phyloP scores from a whole-genome alignment of 2,113 vertebrate species.

The Balaeniceps rex region DNA sequence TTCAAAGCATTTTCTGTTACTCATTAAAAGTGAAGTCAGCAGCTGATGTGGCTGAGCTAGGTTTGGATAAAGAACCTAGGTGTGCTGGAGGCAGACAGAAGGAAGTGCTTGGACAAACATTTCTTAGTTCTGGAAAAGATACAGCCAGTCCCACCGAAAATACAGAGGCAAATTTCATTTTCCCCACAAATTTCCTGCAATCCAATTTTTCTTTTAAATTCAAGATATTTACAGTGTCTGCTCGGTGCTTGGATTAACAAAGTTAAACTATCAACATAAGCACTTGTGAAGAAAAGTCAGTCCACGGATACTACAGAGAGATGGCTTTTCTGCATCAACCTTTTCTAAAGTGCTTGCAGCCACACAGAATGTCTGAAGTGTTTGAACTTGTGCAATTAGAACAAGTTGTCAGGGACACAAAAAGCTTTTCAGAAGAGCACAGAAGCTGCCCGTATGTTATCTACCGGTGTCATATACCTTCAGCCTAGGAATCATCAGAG shows the following conservation, averaged over 20 bases:
- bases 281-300: constrained; percentile 42
- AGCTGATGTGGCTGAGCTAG: background rate
- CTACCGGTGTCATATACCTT: constrained; percentile 65
- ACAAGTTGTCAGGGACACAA: constrained; percentile 73
- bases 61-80: constrained; percentile 26
- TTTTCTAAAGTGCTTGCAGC: constrained; percentile 60
- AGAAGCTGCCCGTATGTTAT: constrained; percentile 62
- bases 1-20: constrained; percentile 49
- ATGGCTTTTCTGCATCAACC: constrained; percentile 60
- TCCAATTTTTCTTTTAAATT: background rate
- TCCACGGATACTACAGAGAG: constrained; percentile 1
- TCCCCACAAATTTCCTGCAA: background rate
- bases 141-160: background rate
- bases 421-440: constrained; percentile 69
- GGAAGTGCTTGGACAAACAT: constrained; percentile 28
- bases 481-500: constrained; percentile 64
- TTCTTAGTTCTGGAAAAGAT: background rate
- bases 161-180: background rate
- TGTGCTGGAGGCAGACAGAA: constrained; percentile 5
- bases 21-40: constrained; percentile 45
- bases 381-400: constrained; percentile 74
- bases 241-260: background rate
- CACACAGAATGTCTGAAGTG: constrained; percentile 61
- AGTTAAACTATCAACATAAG: constrained; percentile 26
- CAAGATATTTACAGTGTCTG: background rate